Percentiles rank a stretch among this genome's conserved stretches.
These are phyloP conservation scores for Triplophysa dalaica DNA, from an alignment of 2,113 vertebrate genomes.

Conservation along the genomic window DNA sequence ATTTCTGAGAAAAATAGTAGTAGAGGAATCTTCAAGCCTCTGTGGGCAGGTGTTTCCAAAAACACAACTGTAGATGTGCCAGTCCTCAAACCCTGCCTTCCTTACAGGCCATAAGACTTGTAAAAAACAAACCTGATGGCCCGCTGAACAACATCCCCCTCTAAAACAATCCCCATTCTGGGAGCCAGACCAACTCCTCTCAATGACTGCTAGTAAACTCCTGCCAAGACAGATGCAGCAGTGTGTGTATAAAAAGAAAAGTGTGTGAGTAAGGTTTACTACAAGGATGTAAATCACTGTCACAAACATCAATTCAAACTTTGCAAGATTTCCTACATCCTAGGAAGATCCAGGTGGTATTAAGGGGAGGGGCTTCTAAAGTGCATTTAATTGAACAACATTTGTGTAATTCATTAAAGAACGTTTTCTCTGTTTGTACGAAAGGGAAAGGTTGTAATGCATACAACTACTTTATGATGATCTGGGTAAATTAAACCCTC, in stretches of 20 bases:
- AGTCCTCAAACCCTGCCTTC: conserved; percentile 32
- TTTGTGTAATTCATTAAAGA: no score
- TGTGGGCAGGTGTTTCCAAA: conserved; percentile 48
- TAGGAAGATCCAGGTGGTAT: no score
- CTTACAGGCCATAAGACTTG: conserved; percentile 20
- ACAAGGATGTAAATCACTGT: not conserved
- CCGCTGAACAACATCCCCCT: conserved; percentile 51
- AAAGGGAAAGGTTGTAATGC: no score
- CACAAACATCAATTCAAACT: not conserved
- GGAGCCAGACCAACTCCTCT: conserved; percentile 44
- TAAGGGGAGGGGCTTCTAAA: no score
- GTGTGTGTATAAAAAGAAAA: conserved; percentile 4
- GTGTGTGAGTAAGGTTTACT: not conserved
- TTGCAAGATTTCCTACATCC: no score
- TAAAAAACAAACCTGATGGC: conserved; percentile 55
- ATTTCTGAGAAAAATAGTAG: conserved; percentile 15
- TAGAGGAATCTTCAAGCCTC: conserved; percentile 28
- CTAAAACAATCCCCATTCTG: conserved; percentile 33
- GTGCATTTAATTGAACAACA: no score
- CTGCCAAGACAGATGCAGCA: conserved; percentile 46
- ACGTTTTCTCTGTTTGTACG: no score
- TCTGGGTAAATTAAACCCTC: not conserved
- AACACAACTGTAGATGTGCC: conserved; percentile 52
- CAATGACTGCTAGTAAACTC: conserved; percentile 51
- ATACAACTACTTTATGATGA: not conserved